phyloP scores from a whole-genome alignment of 2,797 vertebrate species.

The Crocodylus rhombifer region DNA sequence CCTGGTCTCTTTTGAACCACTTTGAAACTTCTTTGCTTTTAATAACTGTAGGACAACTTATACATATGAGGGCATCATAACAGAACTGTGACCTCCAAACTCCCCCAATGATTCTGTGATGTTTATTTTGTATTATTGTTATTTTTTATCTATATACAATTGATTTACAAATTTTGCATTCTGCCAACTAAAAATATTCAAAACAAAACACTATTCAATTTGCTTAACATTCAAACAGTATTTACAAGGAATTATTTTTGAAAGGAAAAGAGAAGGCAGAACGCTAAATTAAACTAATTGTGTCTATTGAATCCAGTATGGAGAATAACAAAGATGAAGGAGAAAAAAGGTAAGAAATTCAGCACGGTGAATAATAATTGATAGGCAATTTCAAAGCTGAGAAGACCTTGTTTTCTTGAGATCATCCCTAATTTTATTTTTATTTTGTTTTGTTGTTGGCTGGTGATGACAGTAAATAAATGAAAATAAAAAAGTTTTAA shows the following conservation, averaged over 20 bases:
- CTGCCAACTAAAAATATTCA: not conserved
- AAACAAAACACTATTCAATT: not conserved
- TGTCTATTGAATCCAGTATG: not conserved
- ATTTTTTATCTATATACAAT: not conserved
- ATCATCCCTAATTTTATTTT: not conserved
- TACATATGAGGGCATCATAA: not conserved
- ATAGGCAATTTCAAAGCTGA: not conserved
- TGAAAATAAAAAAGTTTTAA: not conserved
- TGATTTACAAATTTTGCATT: not conserved
- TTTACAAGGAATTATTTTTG: not conserved
- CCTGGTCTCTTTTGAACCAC: not conserved
- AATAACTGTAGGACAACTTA: not conserved
- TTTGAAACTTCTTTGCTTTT: not conserved
- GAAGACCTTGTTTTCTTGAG: not conserved
- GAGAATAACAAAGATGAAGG: not conserved
- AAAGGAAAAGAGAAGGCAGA: not conserved
- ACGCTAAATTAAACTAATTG: not conserved
- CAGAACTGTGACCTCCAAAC: not conserved
- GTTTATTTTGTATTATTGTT: not conserved
- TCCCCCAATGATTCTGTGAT: not conserved
- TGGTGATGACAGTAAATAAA: not conserved
- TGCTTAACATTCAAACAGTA: not conserved
- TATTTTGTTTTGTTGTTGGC: not conserved
- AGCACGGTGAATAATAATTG: not conserved
- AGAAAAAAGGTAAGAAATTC: not conserved